These are phyloP conservation scores for Tanypteryx hageni DNA, from an alignment of 2,888 invertebrate species.

Conservation along the genomic window DNA sequence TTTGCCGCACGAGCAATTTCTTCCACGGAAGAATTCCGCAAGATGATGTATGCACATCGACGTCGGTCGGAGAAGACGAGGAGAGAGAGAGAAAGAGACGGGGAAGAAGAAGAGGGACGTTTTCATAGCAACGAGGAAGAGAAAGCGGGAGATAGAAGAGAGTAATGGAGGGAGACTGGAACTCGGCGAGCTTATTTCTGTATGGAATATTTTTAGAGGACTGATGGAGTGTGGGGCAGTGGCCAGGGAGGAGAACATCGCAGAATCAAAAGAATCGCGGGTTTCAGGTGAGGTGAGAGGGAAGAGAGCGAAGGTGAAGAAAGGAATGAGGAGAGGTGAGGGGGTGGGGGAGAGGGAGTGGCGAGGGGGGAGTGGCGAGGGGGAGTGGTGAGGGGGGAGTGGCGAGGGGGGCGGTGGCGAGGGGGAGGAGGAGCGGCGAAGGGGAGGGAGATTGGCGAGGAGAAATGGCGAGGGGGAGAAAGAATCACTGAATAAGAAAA, in stretches of 20 bases:
- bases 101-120: no score
- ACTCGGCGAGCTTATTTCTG: conserved; percentile 60
- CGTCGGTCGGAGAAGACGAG: no score
- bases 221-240: neutral
- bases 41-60: neutral
- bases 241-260: no score
- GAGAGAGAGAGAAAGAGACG: no score
- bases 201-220: conserved; percentile 60
- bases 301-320: neutral
- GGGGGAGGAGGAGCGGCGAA: neutral
- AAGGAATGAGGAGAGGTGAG: neutral
- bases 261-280: neutral
- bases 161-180: conserved; percentile 14
- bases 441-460: neutral
- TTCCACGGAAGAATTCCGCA: conserved; percentile 7
- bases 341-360: neutral
- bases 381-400: neutral
- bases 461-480: neutral
- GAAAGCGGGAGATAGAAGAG: neutral
- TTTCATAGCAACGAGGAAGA: no score
- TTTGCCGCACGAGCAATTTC: neutral
- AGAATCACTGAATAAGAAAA: neutral
- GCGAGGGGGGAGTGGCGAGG: neutral
- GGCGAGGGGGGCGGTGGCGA: neutral
- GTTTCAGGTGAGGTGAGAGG: conserved; percentile 1